Conservation (phyloP, 2,797 vertebrate genomes). For the Xerus rutilus region DNA sequence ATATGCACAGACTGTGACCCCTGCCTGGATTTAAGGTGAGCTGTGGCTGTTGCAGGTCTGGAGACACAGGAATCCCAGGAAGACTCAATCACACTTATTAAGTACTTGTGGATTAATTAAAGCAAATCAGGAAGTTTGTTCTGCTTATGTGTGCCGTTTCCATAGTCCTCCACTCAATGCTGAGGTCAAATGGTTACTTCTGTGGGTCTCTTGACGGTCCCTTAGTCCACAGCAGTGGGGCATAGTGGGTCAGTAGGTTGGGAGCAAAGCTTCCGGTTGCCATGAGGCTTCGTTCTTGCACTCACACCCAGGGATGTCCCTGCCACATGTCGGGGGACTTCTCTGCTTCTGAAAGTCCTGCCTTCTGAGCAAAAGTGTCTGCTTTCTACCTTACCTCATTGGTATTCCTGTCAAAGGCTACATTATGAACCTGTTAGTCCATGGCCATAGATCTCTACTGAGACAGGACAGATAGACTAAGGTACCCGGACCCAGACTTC, state of each 20-base stretch:
- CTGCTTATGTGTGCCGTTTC: not conserved
- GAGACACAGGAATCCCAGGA: not conserved
- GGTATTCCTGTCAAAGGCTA: not conserved
- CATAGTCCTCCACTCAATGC: not conserved
- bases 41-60: not conserved
- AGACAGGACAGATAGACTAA: not conserved
- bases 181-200: not conserved
- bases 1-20: too few species aligned
- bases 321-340: not conserved
- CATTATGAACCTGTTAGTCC: not conserved
- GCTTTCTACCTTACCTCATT: not conserved
- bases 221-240: not conserved
- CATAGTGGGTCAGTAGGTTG: not conserved
- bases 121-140: not conserved
- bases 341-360: not conserved
- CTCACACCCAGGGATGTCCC: not conserved
- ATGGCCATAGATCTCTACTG: not conserved
- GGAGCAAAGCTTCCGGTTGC: too few species aligned
- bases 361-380: not conserved
- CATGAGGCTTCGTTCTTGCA: not conserved
- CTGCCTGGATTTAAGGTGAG: not conserved
- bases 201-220: too few species aligned
- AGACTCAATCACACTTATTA: not conserved
- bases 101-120: not conserved
- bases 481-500: not conserved